These are phyloP conservation scores for Lemur catta DNA, from an alignment of 2,797 vertebrate genomes.

Conservation along the genomic window DNA sequence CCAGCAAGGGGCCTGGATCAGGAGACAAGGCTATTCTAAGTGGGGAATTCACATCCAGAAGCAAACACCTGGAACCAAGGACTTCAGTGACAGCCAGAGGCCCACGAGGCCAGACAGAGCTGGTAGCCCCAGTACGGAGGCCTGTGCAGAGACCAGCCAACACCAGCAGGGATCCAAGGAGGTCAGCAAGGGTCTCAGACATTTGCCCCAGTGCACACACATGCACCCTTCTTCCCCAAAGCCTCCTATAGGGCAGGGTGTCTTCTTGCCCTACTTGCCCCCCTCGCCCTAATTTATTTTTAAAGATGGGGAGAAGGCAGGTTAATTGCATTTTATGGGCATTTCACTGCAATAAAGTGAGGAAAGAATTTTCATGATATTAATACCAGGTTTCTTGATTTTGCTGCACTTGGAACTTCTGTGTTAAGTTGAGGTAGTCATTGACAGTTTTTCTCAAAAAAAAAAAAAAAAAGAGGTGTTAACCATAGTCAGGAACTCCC, in stretches of 20 bases:
- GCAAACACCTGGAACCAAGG: background rate
- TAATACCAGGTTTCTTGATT: background rate
- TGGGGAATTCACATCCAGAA: background rate
- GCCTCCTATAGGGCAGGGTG: background rate
- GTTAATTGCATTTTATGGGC: background rate
- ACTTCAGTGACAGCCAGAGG: background rate
- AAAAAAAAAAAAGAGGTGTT: background rate
- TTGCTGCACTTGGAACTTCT: too few species aligned
- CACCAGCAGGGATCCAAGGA: background rate
- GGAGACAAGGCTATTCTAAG: background rate
- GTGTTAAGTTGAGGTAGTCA: background rate
- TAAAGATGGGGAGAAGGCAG: background rate
- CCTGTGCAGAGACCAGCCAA: background rate
- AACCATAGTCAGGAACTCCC: background rate
- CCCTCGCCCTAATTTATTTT: background rate
- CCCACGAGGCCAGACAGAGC: background rate
- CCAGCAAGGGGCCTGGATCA: background rate
- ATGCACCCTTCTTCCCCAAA: background rate
- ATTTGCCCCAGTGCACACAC: background rate
- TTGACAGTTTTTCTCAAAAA: background rate
- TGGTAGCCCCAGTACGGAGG: background rate
- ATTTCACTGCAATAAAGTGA: background rate
- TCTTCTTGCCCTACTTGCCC: background rate
- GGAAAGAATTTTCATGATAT: background rate
- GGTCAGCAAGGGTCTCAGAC: background rate